Base-by-base conservation (phyloP, 2,113 vertebrate species). In the Indicator maculatus region DNA sequence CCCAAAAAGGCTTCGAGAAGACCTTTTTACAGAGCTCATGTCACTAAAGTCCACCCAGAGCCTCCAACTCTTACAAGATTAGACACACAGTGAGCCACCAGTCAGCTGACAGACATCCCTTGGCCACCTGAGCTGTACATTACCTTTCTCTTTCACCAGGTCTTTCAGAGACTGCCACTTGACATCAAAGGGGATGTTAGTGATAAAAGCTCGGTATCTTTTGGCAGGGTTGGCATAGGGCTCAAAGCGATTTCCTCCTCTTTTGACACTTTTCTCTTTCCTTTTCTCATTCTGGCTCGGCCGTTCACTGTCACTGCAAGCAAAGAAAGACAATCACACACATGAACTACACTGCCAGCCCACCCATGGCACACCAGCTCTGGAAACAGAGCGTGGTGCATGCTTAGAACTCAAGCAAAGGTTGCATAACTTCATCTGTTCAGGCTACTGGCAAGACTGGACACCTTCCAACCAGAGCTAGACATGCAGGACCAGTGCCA, bases 101-200 rank as follows among this genome's bases (percentile, higher is more conserved):
- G 96, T 59, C 88, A 96, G 96, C 94, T 73, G 94, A 83, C 93
- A 67, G 92, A 52, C 96, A 94, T 95, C 96, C 89, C 92, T 61
- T 76, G 84, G 95, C 87, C 84, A 95, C 91, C 82, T 85, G 89
- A 92, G 93, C 39, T 74, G 70, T 76, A 97, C 97, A 97, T 97
- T 99, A 99, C 99, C 99, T 99, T 99, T 99, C 96, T 99, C 99
- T 97, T 99, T 99, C 97, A 99, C 99, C 90, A 99, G 98, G 95
- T 99, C 99, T 97, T 99, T 99, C 33, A 99, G 98, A 28, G 98
- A 98, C 97, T 99, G 99, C 99, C 99, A 99, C 97, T 99, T 99
- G 89, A 99, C 98, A 96, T 99, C 99, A 76, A 99, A 99, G 1
- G 99, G 99, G 91, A 99, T 99, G 97, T 99, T 99, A 97, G 99